Conservation (phyloP, 1,140 invertebrate genomes). For the Achroia grisella region DNA sequence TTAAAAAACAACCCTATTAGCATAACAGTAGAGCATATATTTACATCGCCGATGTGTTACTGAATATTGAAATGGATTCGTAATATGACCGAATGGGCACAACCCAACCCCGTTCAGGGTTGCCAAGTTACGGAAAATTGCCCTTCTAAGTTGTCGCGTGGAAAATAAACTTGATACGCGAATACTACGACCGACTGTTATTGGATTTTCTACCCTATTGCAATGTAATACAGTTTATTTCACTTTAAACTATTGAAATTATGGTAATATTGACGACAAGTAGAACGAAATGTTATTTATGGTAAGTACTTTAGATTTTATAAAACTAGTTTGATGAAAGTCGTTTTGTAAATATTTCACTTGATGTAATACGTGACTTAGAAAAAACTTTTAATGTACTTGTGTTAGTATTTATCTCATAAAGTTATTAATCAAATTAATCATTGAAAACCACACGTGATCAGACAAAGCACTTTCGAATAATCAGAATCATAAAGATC, state of each 20-base stretch:
- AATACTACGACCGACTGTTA: not conserved
- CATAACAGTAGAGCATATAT: slow-evolving; percentile 18
- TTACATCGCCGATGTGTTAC: slow-evolving; percentile 7
- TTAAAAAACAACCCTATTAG: slow-evolving; percentile 5
- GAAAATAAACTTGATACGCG: not conserved
- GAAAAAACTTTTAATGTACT: too few relatives aligned
- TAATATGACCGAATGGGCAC: slow-evolving; percentile 21
- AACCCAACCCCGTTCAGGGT: slow-evolving; percentile 23
- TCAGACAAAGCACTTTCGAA: too few relatives aligned
- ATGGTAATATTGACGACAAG: not conserved
- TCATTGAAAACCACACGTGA: too few relatives aligned
- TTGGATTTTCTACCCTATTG: not conserved
- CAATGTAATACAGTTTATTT: not conserved
- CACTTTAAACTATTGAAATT: not conserved
- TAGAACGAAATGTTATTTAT: not conserved
- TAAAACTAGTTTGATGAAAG: too few relatives aligned
- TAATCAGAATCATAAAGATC: too few relatives aligned
- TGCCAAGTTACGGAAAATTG: slow-evolving; percentile 32
- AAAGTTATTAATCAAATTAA: too few relatives aligned
- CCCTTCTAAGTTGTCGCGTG: slow-evolving; percentile 6
- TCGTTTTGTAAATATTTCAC: too few relatives aligned
- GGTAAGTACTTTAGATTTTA: too few relatives aligned
- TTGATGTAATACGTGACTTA: too few relatives aligned
- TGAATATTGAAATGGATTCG: slow-evolving; percentile 31
- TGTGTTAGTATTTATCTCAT: too few relatives aligned